phyloP scores from a whole-genome alignment of 2,113 vertebrate species.

The Dolichotis patagonum region DNA sequence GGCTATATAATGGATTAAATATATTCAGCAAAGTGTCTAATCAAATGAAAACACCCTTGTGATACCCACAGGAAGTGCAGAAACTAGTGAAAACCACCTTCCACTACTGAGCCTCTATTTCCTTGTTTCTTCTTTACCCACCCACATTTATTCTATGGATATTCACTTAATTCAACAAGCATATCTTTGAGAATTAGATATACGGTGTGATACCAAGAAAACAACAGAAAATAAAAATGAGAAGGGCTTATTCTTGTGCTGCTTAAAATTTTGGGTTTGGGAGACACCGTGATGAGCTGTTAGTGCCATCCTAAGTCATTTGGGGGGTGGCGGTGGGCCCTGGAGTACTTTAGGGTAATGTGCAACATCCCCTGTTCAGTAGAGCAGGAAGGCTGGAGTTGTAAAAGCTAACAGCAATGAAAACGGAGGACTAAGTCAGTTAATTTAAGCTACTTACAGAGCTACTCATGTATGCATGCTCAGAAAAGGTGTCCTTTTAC shows the following conservation, averaged over 20 bases:
- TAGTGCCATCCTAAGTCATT: not conserved
- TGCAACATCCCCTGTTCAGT: not conserved
- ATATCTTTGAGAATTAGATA: not conserved
- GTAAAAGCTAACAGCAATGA: not conserved
- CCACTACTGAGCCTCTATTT: not conserved
- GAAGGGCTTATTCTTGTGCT: not conserved
- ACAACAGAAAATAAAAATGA: not conserved
- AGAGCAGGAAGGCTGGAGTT: not conserved
- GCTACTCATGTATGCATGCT: not conserved
- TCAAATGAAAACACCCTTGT: not conserved
- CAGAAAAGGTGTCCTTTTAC: not conserved
- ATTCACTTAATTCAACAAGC: not conserved
- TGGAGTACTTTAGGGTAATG: no score
- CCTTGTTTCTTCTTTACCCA: not conserved
- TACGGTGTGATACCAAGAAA: not conserved
- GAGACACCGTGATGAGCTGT: not conserved
- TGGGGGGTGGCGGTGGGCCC: rapidly evolving
- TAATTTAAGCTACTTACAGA: not conserved
- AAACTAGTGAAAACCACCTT: not conserved
- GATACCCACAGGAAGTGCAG: not conserved
- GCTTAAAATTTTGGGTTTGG: not conserved
- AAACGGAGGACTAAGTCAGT: rapidly evolving
- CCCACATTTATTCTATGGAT: not conserved
- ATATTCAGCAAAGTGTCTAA: not conserved
- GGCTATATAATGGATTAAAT: not conserved